Percentiles rank a stretch among this genome's conserved stretches.
Conservation (phyloP, 2,888 invertebrate genomes). For the Chirona hameri region DNA sequence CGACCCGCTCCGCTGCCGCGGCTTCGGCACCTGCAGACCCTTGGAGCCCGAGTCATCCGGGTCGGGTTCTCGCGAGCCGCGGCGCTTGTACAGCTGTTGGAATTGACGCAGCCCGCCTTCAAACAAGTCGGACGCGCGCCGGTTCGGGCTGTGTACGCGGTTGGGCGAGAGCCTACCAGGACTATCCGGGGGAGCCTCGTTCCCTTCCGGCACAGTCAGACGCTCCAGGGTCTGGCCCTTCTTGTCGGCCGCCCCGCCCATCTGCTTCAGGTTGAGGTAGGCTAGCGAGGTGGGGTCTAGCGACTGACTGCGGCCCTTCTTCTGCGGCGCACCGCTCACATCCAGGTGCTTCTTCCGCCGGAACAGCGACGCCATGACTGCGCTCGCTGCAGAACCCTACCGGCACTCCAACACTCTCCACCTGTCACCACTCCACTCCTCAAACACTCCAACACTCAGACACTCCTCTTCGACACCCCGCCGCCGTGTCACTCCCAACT, state of each 20-base stretch:
- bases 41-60: neutral
- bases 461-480: no score
- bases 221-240: neutral
- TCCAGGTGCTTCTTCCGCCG: neutral
- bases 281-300: conserved; percentile 8
- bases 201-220: neutral
- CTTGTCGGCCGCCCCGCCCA: neutral
- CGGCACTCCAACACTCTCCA: no score
- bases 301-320: conserved; percentile 23
- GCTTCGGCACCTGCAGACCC: neutral
- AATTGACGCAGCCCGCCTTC: conserved; percentile 13
- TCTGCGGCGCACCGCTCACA: neutral
- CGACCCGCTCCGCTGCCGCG: conserved; percentile 5
- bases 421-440: no score
- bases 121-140: neutral
- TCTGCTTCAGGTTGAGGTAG: neutral
- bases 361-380: neutral
- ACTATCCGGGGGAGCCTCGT: neutral
- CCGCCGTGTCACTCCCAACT: no score
- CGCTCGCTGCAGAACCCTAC: no score
- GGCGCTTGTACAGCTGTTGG: conserved; percentile 1
- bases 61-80: neutral
- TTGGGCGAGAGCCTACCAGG: neutral
- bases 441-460: no score
- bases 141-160: conserved; percentile 1